phyloP scores from a whole-genome alignment of 2,888 invertebrate species.

The Theretra japonica region DNA sequence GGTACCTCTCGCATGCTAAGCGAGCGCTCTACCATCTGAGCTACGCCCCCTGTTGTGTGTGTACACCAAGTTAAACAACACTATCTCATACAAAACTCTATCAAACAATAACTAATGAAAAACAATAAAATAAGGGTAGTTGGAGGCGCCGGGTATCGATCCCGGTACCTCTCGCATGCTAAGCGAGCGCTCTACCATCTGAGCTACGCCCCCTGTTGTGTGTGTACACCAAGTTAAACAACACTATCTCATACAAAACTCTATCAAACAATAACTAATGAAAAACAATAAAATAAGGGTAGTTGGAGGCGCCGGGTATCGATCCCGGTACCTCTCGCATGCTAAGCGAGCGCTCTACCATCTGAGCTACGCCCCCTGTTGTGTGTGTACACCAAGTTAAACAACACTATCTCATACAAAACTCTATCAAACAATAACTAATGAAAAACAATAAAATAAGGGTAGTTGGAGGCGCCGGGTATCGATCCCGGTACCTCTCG shows the following conservation, averaged over 20 bases:
- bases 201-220: conserved; percentile 76
- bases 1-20: conserved; percentile 84
- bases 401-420: conserved; percentile 15
- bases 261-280: conserved; percentile 6
- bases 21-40: conserved; percentile 76
- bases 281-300: conserved; percentile 28
- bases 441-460: too few species aligned
- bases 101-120: background rate
- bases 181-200: conserved; percentile 86
- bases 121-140: too few species aligned
- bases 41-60: conserved; percentile 38
- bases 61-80: background rate
- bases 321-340: conserved; percentile 83
- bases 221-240: background rate
- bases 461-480: conserved; percentile 65
- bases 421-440: conserved; percentile 3
- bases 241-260: too few species aligned
- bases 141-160: conserved; percentile 64
- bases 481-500: conserved; percentile 81
- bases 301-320: conserved; percentile 61
- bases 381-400: conserved; percentile 14
- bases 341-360: conserved; percentile 86
- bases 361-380: conserved; percentile 81
- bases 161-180: conserved; percentile 85
- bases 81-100: background rate